These are phyloP conservation scores for Phragmatobia fuliginosa DNA, from an alignment of 2,888 invertebrate species.

Conservation along the genomic window DNA sequence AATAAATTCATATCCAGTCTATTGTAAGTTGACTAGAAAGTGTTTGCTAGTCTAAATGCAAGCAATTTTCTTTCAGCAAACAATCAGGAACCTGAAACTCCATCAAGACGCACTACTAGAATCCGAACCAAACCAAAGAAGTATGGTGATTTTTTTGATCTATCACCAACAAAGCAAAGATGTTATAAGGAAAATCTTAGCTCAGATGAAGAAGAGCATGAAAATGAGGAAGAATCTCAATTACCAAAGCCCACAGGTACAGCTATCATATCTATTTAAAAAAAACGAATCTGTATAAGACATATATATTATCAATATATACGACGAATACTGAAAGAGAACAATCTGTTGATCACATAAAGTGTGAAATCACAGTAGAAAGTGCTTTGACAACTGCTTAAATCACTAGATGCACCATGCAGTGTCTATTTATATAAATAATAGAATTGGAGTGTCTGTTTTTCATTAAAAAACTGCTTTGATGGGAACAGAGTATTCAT, in stretches of 20 bases:
- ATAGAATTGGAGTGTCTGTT: no score
- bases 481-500: no score
- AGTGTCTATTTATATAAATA: no score
- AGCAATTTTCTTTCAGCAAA: constrained; percentile 31
- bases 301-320: no score
- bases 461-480: no score
- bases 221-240: constrained; percentile 51
- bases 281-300: no score
- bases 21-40: background rate
- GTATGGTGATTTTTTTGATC: constrained; percentile 71
- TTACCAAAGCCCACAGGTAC: constrained; percentile 72
- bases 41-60: background rate
- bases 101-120: constrained; percentile 69
- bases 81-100: constrained; percentile 48
- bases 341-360: no score
- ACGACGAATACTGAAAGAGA: no score
- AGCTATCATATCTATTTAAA: no score
- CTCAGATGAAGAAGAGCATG: constrained; percentile 60
- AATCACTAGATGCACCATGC: no score
- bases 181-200: constrained; percentile 39
- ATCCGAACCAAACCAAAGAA: constrained; percentile 73
- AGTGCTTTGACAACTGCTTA: no score
- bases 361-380: no score
- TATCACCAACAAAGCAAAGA: constrained; percentile 63
- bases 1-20: background rate